Conservation (phyloP, 2,888 invertebrate genomes). For the Ichneumoninae sp. region DNA sequence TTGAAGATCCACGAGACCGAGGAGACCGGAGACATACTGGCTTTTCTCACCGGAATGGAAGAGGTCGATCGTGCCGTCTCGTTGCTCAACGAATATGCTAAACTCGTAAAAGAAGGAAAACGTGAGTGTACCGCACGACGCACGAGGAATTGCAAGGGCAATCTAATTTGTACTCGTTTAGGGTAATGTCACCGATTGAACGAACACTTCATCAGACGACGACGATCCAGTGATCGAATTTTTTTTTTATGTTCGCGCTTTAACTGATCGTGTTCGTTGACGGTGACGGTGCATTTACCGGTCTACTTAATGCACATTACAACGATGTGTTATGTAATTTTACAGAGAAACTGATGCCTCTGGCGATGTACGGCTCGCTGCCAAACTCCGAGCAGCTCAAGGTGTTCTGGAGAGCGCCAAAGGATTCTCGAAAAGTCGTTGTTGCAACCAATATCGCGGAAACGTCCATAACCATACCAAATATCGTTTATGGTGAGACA, state of each 20-base stretch:
- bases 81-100: constrained; percentile 87
- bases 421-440: constrained; percentile 93
- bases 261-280: no score
- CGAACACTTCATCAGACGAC: no score
- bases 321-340: not conserved
- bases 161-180: not conserved
- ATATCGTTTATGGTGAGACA: constrained; percentile 92
- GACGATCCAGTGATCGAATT: no score
- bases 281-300: no score
- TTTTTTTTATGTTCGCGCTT: no score
- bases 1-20: constrained; percentile 95
- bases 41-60: constrained; percentile 97
- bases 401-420: constrained; percentile 90
- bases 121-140: constrained; percentile 71
- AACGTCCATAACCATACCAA: constrained; percentile 97
- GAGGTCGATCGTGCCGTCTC: constrained; percentile 93
- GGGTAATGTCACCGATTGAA: no score
- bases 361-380: constrained; percentile 97
- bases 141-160: not conserved
- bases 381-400: constrained; percentile 92
- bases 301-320: not conserved
- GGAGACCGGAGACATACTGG: constrained; percentile 94
- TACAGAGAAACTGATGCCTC: constrained; percentile 87
- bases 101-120: constrained; percentile 84
- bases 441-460: constrained; percentile 98